Base-by-base conservation (phyloP, 2,797 vertebrate species). In the Crypturellus tataupa region DNA sequence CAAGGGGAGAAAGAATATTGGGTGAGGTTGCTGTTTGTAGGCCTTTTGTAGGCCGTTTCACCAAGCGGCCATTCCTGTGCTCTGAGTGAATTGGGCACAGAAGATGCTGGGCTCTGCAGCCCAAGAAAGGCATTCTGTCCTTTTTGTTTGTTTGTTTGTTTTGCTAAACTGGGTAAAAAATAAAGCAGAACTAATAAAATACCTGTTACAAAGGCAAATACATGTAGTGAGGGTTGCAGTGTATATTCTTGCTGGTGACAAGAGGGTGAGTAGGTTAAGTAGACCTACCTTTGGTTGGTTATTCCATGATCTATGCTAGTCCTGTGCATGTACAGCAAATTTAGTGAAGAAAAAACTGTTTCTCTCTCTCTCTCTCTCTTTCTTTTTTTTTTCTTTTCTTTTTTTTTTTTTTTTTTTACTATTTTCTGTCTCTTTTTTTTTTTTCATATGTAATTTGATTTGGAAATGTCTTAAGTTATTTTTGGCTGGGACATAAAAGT, bases 381-480 rank as follows among this genome's bases (percentile, higher is more conserved):
- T 12, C 12, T 53, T 70, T 64, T 18, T 8, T 24, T n/a, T 14
- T 0, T 65, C 20, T 47, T 55, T 69, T 91, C 11, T 40, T 40
- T 14, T 10, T 3, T 31, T 14, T 85, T 20, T 10, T 55, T 70
- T 64, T 18, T 8, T 24, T n/a, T 14, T 0, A 1, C 19, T 46
- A 59, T 69, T 91, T 83, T 33, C 78, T 79, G 6, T 82, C 58
- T 67, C 33, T 91, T 93, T 79, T 18, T 78, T 23, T 44, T 75
- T 91, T 93, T 79, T 12, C 51, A 7, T 72, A 23, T 88, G 33
- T 40, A 55, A 20, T 73, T 96, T 77, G 35, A 59, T 89, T 89
- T 94, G 56, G 39, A 87, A 82, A 71, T 80, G 29, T 40, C 69
- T 79, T 77, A 29, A 78, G 62, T 84, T 70, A 6, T 79, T 90